Conservation (phyloP, 92 coral and sea anemone genomes). For the Epizoanthus rinbou region DNA sequence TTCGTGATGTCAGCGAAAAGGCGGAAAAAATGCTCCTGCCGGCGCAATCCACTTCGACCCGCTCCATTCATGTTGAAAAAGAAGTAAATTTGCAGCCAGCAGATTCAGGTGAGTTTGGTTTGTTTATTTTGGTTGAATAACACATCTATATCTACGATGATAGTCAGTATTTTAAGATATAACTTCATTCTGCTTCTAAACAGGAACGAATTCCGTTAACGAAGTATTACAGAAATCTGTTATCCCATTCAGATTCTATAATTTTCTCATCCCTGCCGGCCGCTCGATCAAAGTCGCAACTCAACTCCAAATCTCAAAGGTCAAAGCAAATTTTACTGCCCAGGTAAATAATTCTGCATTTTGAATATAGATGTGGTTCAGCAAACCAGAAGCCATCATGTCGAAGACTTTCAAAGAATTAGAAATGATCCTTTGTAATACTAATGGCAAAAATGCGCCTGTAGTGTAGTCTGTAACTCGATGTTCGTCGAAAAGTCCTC, state of each 20-base stretch:
- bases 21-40: not conserved
- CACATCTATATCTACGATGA: not conserved
- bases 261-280: too few species aligned
- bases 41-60: not conserved
- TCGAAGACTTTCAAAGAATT: too few species aligned
- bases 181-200: not conserved
- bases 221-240: not conserved
- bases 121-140: not conserved
- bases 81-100: not conserved
- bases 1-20: slow-evolving; percentile 13
- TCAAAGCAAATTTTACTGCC: too few species aligned
- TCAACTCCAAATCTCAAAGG: too few species aligned
- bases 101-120: not conserved
- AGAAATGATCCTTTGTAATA: too few species aligned
- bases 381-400: too few species aligned
- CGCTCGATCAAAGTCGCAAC: too few species aligned
- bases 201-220: not conserved
- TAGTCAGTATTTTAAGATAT: not conserved
- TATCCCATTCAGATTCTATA: not conserved
- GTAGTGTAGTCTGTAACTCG: too few species aligned
- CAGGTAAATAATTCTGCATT: too few species aligned
- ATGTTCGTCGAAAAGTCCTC: too few species aligned
- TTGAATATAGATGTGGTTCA: too few species aligned
- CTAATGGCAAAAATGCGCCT: too few species aligned
- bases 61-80: not conserved